A percentile compares a stretch with the other conserved stretches of the same genome.
Evolutionary conservation across 1,140 invertebrate genomes (phyloP).

Genomic region (Eciton burchellii): DNA sequence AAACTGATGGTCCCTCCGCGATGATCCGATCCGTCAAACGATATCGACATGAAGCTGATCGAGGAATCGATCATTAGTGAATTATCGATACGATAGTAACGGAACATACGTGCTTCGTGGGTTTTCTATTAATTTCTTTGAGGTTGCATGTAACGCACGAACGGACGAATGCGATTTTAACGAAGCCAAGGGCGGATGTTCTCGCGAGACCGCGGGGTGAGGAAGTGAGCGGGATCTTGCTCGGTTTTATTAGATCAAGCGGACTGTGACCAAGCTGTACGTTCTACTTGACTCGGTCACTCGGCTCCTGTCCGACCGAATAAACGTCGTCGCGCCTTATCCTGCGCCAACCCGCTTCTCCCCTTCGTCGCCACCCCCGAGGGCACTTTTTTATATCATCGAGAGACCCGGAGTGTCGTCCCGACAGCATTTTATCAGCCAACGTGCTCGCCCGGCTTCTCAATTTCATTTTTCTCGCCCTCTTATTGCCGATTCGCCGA

Average conservation of each 20-base stretch:
- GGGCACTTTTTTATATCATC: slow-evolving; percentile 81
- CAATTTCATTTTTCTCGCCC: slow-evolving; percentile 64
- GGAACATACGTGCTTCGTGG: background rate
- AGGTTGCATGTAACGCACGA: background rate
- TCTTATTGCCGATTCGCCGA: slow-evolving; percentile 47
- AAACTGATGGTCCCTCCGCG: background rate
- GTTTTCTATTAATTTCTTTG: background rate
- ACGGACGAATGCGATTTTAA: slow-evolving; percentile 5
- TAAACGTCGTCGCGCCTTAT: slow-evolving; percentile 81
- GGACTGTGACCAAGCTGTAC: slow-evolving; percentile 81
- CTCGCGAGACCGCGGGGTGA: slow-evolving; percentile 38
- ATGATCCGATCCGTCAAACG: too few species aligned
- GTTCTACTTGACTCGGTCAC: slow-evolving; percentile 82
- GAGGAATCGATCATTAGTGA: slow-evolving; percentile 5
- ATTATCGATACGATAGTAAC: background rate
- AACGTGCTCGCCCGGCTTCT: slow-evolving; percentile 68
- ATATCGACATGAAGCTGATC: background rate
- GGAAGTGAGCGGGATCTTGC: slow-evolving; percentile 70
- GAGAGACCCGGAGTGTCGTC: slow-evolving; percentile 75
- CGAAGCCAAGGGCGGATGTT: background rate
- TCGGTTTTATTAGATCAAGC: slow-evolving; percentile 81
- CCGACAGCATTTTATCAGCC: slow-evolving; percentile 75
- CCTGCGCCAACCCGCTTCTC: slow-evolving; percentile 66
- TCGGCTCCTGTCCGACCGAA: slow-evolving; percentile 82
- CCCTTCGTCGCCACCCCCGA: slow-evolving; percentile 65